phyloP scores from a whole-genome alignment of 2,888 invertebrate species.

The Sinopyrophorus schimmeli region DNA sequence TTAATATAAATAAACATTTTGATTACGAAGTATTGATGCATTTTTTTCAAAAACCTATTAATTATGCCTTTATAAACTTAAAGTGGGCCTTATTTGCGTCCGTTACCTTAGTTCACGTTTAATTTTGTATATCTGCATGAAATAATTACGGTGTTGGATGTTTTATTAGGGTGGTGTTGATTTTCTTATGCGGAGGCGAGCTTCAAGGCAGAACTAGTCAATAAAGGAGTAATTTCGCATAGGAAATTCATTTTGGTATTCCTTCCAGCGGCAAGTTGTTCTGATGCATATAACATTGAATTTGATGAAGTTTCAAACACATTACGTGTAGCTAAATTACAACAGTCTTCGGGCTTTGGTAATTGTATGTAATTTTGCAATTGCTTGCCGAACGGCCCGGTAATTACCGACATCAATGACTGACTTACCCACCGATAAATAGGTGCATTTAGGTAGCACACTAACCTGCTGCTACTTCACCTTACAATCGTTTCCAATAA shows the following conservation, averaged over 20 bases:
- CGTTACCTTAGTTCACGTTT: too few species aligned
- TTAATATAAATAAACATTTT: too few species aligned
- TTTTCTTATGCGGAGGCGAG: too few species aligned
- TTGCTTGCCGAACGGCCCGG: slow-evolving; percentile 19
- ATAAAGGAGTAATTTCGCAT: slow-evolving; percentile 4
- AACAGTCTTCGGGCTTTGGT: slow-evolving; percentile 4
- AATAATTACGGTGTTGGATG: too few species aligned
- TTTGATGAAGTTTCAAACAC: slow-evolving; percentile 1
- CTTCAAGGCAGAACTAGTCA: too few species aligned
- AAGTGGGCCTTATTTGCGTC: too few species aligned
- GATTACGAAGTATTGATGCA: too few species aligned
- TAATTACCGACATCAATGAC: slow-evolving; percentile 21
- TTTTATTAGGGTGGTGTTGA: too few species aligned
- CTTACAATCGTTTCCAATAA: not conserved
- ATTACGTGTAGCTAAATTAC: slow-evolving; percentile 19
- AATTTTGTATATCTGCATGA: too few species aligned
- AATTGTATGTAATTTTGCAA: slow-evolving; percentile 21
- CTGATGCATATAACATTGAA: not conserved
- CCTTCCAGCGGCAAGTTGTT: not conserved
- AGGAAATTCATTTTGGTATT: slow-evolving; percentile 6
- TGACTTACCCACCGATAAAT: slow-evolving; percentile 33
- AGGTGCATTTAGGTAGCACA: slow-evolving; percentile 16
- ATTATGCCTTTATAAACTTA: too few species aligned
- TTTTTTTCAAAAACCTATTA: too few species aligned
- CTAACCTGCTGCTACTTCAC: too few species aligned